Percentiles rank a stretch among this genome's conserved stretches.
These are phyloP conservation scores for Oreotrochilus melanogaster DNA, from an alignment of 2,113 vertebrate species.

Conservation along the genomic window DNA sequence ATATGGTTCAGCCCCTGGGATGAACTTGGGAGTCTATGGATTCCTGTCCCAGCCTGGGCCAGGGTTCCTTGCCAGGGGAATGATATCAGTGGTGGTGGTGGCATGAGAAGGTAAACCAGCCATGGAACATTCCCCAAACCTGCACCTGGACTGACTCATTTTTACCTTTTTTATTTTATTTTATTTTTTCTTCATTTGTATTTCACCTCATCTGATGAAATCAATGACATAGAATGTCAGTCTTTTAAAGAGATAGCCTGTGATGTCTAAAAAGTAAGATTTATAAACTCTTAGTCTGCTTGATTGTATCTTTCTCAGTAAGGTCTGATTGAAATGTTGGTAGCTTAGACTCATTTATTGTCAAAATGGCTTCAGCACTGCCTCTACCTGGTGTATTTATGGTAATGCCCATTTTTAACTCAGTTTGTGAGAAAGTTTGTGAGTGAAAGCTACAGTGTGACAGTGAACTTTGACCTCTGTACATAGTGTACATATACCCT, in stretches of 20 bases:
- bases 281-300: background rate
- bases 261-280: background rate
- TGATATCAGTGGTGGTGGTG: accelerated
- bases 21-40: accelerated
- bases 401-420: background rate
- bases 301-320: background rate
- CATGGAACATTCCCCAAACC: background rate
- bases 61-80: background rate
- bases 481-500: background rate
- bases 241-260: background rate
- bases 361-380: background rate
- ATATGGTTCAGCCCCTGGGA: background rate
- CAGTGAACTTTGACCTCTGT: background rate
- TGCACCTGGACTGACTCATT: background rate
- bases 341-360: background rate
- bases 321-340: background rate
- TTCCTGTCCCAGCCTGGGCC: background rate
- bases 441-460: background rate
- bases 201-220: background rate
- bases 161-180: background rate
- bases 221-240: background rate
- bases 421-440: background rate
- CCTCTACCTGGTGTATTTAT: background rate
- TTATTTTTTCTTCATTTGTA: background rate
- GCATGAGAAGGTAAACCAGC: background rate